Evolutionary conservation across 2,113 vertebrate species (phyloP), one percentile per base, ranked within the genome.

Genomic region (Gobius niger): DNA sequence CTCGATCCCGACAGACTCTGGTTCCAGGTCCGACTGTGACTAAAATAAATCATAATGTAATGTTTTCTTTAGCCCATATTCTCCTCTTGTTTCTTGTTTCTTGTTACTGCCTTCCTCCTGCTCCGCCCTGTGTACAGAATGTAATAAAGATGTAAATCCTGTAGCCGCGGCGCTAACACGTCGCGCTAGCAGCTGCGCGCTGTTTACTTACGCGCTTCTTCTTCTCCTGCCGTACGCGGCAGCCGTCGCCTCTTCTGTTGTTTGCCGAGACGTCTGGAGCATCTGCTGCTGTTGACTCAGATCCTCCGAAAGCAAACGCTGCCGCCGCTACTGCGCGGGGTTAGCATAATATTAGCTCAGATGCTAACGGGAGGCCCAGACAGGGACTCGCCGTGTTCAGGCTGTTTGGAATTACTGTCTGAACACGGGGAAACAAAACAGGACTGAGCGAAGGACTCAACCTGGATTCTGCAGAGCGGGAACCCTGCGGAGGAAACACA

Each of bases 281-380:
- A 54, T 54, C 52, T 54, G 52, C 18, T 24, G 9, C 3, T 54
- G 52, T 53, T 53, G 18, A 24, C 52, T 54, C 52, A 18, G 18
- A 18, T 54, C 52, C 18, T 54, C 18, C 10, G 9, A 11, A 11
- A 12, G 52, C 2, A 54, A 54, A 54, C 9, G 9, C 18, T n/a
- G n/a, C n/a, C n/a, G 5, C 4, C 6, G 12, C 52, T 34, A 54
- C 18, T 24, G 18, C 18, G 52, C 18, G 52, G 18, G 24, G 52
- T 54, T 54, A 54, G 52, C 52, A 54, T 24, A 54, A 54, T 54
- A 54, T 54, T 54, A 54, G 52, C 52, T 54, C 18, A 54, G 18
- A 54, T 54, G 52, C 52, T 54, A 54, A 54, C 52, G 9, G 11
- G 18, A 19, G 18, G 52, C 52, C 4, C 18, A 54, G 52, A 54